phyloP scores from a whole-genome alignment of 2,888 invertebrate genomes.

The Pseudoips prasinana region DNA sequence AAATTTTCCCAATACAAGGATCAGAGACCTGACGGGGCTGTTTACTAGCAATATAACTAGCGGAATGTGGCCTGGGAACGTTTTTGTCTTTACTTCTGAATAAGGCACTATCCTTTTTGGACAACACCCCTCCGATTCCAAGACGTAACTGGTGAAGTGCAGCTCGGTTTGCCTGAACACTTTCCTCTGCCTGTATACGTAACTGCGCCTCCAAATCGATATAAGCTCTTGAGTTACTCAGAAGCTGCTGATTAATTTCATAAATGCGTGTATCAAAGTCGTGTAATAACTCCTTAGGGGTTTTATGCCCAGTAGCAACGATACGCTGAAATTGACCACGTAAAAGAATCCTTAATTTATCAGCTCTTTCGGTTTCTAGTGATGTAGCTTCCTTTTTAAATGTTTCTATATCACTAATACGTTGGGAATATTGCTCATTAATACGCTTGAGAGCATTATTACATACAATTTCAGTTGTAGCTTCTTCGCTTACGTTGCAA shows the following conservation, averaged over 20 bases:
- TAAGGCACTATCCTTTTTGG: constrained; percentile 36
- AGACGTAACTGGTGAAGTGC: constrained; percentile 54
- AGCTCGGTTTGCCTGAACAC: constrained; percentile 42
- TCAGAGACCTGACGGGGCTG: constrained; percentile 11
- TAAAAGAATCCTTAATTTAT: constrained; percentile 48
- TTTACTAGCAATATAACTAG: constrained; percentile 21
- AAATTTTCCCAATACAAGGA: constrained; percentile 18
- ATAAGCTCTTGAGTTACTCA: constrained; percentile 62
- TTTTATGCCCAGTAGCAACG: constrained; percentile 46
- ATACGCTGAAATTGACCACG: constrained; percentile 55
- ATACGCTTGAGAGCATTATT: constrained; percentile 42
- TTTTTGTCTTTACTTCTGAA: constrained; percentile 29
- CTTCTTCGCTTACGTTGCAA: constrained; percentile 10
- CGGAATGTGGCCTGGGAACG: constrained; percentile 22
- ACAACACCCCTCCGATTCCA: constrained; percentile 25
- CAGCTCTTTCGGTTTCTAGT: constrained; percentile 59
- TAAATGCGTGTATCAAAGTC: constrained; percentile 63
- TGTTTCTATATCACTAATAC: constrained; percentile 39
- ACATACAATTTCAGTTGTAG: constrained; percentile 29
- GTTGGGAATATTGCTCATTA: constrained; percentile 32
- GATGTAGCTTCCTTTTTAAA: constrained; percentile 50
- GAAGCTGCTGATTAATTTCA: constrained; percentile 63
- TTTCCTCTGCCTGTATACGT: constrained; percentile 47
- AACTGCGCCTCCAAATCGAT: constrained; percentile 55
- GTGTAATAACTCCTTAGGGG: constrained; percentile 57